phyloP scores from a whole-genome alignment of 2,888 invertebrate species.

The Fragum whitleyi region DNA sequence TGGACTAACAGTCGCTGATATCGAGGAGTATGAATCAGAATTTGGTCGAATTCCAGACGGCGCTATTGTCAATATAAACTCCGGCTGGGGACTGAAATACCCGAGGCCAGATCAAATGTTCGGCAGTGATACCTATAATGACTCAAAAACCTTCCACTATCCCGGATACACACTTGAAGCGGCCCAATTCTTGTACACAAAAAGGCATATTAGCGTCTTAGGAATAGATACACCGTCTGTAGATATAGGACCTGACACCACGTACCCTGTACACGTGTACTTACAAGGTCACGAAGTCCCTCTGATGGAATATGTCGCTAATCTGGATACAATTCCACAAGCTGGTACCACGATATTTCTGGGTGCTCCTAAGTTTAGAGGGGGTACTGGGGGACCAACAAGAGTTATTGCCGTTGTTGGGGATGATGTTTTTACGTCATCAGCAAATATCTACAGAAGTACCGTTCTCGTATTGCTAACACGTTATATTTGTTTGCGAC shows the following conservation, averaged over 20 bases:
- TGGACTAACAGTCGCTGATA: conserved; percentile 7
- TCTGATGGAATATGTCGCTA: conserved; percentile 52
- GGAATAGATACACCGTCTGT: conserved; percentile 89
- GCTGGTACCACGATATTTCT: conserved; percentile 52
- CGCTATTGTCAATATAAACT: conserved; percentile 4
- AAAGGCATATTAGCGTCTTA: conserved; percentile 84
- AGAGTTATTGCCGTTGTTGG: conserved; percentile 50
- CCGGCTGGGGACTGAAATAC: conserved; percentile 1
- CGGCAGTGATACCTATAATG: not conserved
- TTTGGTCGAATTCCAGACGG: conserved; percentile 8
- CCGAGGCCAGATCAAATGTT: not conserved
- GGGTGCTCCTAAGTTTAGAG: conserved; percentile 39
- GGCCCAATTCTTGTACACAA: not conserved
- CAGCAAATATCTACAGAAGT: not conserved
- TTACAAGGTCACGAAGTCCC: conserved; percentile 50
- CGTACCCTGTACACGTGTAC: conserved; percentile 38
- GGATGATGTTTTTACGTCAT: conserved; percentile 14
- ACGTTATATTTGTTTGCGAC: too few relatives aligned
- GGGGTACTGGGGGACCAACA: conserved; percentile 49
- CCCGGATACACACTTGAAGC: not conserved
- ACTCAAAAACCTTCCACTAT: not conserved
- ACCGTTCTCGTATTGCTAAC: not conserved
- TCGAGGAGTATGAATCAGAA: not conserved
- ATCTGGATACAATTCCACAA: conserved; percentile 45
- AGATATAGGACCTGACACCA: conserved; percentile 86